A percentile compares a stretch with the other conserved stretches of the same genome.
phyloP scores from a whole-genome alignment of 1,140 invertebrate species.

The Calephelis nemesis region DNA sequence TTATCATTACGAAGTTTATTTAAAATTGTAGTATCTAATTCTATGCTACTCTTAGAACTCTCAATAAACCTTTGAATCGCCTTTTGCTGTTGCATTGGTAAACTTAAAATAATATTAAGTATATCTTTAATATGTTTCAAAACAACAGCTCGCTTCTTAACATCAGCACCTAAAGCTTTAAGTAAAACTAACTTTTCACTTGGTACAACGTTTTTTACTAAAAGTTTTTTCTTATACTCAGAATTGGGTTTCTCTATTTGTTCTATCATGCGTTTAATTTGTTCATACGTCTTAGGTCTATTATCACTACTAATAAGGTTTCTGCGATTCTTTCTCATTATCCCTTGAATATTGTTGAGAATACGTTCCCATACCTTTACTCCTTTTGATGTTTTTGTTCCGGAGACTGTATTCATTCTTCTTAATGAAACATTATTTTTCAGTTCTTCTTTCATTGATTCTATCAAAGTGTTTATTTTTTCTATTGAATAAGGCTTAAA shows the following conservation, averaged over 20 bases:
- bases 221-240: conserved; percentile 49
- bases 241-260: conserved; percentile 39
- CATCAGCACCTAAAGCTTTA: conserved; percentile 50
- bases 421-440: conserved; percentile 30
- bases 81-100: conserved; percentile 38
- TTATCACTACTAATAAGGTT: conserved; percentile 18
- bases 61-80: conserved; percentile 51
- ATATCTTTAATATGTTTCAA: conserved; percentile 46
- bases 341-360: conserved; percentile 47
- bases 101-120: conserved; percentile 28
- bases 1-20: conserved; percentile 31
- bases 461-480: conserved; percentile 49
- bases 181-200: conserved; percentile 49
- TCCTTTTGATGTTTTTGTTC: conserved; percentile 43
- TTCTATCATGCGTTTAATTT: conserved; percentile 50
- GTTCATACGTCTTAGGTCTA: conserved; percentile 42
- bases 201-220: conserved; percentile 38
- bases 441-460: conserved; percentile 48
- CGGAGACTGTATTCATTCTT: conserved; percentile 33
- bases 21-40: conserved; percentile 49
- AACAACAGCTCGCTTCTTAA: conserved; percentile 36
- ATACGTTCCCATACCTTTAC: conserved; percentile 56
- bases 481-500: conserved; percentile 28
- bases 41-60: conserved; percentile 44
- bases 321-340: conserved; percentile 40